Base-by-base conservation (phyloP, 2,113 vertebrate species). In the Zingel zingel region DNA sequence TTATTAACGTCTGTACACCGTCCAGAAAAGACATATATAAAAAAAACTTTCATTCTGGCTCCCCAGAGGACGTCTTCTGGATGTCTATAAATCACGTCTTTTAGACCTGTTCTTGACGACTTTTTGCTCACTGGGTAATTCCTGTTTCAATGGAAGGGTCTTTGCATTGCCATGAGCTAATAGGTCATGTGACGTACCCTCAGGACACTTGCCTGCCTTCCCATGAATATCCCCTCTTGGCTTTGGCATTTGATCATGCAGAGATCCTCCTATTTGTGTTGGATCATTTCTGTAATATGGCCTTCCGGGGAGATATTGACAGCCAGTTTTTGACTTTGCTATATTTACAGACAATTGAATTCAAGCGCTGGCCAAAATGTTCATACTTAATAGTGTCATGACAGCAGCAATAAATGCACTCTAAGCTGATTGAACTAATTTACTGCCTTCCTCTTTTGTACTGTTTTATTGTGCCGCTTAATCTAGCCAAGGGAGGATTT, bases 381-480 rank as follows among this genome's bases (percentile, higher is more conserved):
- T 48, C 59, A 58, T 47, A 58, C 76, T 72, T 86, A 70, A 81
- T 82, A 64, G 77, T 57, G 54, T 76, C 64, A 85, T 82, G 57
- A 73, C 68, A 66, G 59, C 53, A 65, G 74, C 61, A 76, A 81
- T 82, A 79, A 45, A 85, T 81, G 47, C 47, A 69, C 59, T 72
- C 45, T 74, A 62, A 84, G 82, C 69, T 87, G 78, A 86, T 64
- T 89, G 57, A 89, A 80, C 62, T 79, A 70, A 86, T 91, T 90
- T 84, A 80, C 74, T 69, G 71, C 67, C 27, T 65, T 81, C n/a
- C 45, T 81, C 66, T 84, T 74, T 82, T 88, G 66, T 85, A 61
- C 36, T 74, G 19, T 81, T 82, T 85, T 74, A 64, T 87, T 82
- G 62, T 77, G 54, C 62, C 50, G 74, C 30, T 84, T 83, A 85